Evolutionary conservation across 2,888 invertebrate genomes (phyloP).

Genomic region (Drosophila mimetica): DNA sequence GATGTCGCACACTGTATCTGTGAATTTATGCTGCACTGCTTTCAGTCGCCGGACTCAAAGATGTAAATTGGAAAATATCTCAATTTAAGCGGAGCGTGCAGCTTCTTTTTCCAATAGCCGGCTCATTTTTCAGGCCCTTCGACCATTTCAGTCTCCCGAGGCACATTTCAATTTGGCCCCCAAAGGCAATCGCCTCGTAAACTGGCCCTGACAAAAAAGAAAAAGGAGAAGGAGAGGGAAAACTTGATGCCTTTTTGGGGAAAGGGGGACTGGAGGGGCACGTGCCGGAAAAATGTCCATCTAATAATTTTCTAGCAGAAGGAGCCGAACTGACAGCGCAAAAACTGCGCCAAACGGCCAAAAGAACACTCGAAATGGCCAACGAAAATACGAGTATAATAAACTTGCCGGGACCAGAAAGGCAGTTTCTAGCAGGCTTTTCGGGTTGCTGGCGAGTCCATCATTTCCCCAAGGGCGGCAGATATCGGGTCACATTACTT

Average conservation of each 20-base stretch:
- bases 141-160: slow-evolving; percentile 47
- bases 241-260: slow-evolving; percentile 54
- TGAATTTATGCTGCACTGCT: slow-evolving; percentile 30
- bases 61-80: slow-evolving; percentile 38
- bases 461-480: slow-evolving; percentile 44
- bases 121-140: slow-evolving; percentile 20
- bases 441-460: slow-evolving; percentile 24
- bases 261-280: slow-evolving; percentile 49
- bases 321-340: slow-evolving; percentile 22
- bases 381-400: slow-evolving; percentile 52
- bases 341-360: slow-evolving; percentile 40
- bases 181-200: slow-evolving; percentile 57
- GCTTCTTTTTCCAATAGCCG: neutral
- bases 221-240: neutral
- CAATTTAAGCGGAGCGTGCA: slow-evolving; percentile 5
- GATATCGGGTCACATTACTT: slow-evolving; percentile 53
- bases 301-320: slow-evolving; percentile 60
- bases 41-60: neutral
- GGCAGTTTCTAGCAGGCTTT: slow-evolving; percentile 11
- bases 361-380: slow-evolving; percentile 45
- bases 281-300: slow-evolving; percentile 65
- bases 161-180: slow-evolving; percentile 69
- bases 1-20: slow-evolving; percentile 17
- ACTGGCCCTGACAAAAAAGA: slow-evolving; percentile 44
- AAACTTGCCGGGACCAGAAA: slow-evolving; percentile 47